These are phyloP conservation scores for Empis livida DNA, from an alignment of 2,888 invertebrate genomes.

Conservation along the genomic window DNA sequence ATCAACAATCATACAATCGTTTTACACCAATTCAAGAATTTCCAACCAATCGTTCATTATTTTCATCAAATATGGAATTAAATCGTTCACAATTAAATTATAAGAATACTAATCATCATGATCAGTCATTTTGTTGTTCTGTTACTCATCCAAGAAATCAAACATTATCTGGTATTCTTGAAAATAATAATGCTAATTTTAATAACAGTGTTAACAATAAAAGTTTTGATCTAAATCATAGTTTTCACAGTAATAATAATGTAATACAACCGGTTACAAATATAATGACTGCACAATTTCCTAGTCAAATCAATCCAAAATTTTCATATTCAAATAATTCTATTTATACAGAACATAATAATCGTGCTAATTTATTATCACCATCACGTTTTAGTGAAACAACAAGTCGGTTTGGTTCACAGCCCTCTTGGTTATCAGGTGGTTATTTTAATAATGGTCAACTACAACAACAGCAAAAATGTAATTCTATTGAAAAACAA, in stretches of 20 bases:
- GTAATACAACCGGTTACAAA: constrained; percentile 23
- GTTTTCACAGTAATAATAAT: not conserved
- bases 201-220: not conserved
- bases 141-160: not conserved
- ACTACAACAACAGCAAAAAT: not conserved
- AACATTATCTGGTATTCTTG: not conserved
- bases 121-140: not conserved
- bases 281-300: constrained; percentile 34
- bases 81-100: not conserved
- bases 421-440: constrained; percentile 50
- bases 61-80: not conserved
- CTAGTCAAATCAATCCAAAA: too few relatives aligned
- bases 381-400: constrained; percentile 8
- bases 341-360: too few relatives aligned
- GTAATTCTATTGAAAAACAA: not conserved
- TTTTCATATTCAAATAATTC: too few relatives aligned
- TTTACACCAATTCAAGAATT: too few relatives aligned
- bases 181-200: not conserved
- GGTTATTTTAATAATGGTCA: constrained; percentile 37
- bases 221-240: not conserved
- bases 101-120: not conserved
- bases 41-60: not conserved
- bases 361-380: constrained; percentile 7
- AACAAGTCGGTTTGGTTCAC: constrained; percentile 16
- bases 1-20: not conserved